These are phyloP conservation scores for Garra rufa DNA, from an alignment of 2,113 vertebrate species.

Conservation along the genomic window DNA sequence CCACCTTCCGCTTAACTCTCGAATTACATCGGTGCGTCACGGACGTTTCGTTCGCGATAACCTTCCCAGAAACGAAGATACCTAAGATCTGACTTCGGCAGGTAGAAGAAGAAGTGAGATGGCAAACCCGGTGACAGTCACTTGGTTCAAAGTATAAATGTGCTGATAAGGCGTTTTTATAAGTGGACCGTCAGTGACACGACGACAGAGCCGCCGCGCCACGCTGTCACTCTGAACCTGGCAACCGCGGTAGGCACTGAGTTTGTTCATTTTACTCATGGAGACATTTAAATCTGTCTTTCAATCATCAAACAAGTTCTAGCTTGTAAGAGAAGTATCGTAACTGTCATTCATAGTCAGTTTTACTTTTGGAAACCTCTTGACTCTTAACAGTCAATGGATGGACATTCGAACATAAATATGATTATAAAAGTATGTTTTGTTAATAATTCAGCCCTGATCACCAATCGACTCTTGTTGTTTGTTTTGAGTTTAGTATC, in stretches of 20 bases:
- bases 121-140: not conserved
- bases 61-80: not conserved
- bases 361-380: not conserved
- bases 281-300: not conserved
- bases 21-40: conserved; percentile 24
- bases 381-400: not conserved
- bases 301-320: not conserved
- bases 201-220: conserved; percentile 13
- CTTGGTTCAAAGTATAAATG: conserved; percentile 29
- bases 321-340: not conserved
- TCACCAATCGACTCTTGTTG: not conserved
- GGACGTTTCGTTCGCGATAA: not conserved
- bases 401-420: not conserved
- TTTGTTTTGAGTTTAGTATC: not conserved
- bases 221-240: conserved; percentile 32
- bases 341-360: not conserved
- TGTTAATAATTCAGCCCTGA: not conserved
- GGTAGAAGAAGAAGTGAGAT: not conserved
- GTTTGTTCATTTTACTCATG: not conserved
- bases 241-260: conserved; percentile 21
- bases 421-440: not conserved
- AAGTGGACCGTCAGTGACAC: conserved; percentile 26
- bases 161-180: conserved; percentile 6
- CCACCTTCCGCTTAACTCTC: conserved; percentile 15
- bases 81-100: conserved; percentile 5